Conservation (phyloP, 2,113 vertebrate genomes). For the Ceyx cyanopectus region DNA sequence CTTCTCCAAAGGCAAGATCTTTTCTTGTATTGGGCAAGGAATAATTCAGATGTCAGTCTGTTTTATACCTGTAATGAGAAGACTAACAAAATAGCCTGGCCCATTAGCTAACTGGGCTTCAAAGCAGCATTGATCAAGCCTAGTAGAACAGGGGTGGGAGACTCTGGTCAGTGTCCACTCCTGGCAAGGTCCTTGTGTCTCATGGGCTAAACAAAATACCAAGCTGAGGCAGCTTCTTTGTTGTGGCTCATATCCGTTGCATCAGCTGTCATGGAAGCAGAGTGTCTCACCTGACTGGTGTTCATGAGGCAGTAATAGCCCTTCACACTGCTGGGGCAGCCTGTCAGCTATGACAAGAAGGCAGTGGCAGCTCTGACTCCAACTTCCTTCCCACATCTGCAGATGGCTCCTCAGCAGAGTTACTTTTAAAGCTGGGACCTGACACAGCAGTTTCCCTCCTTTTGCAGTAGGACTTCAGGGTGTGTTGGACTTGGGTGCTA, state of each 20-base stretch:
- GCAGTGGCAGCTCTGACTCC: slow-evolving; percentile 7
- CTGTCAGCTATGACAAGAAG: background rate
- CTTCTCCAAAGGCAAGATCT: background rate
- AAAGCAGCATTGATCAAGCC: background rate
- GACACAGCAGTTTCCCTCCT: background rate
- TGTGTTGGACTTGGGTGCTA: background rate
- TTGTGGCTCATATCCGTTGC: background rate
- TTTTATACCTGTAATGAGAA: background rate
- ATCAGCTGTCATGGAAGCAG: background rate
- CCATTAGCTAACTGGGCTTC: background rate
- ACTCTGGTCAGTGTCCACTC: background rate
- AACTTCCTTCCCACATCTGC: background rate
- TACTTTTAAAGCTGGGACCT: background rate
- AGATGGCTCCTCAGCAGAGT: background rate
- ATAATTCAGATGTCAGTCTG: background rate
- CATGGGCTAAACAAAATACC: background rate
- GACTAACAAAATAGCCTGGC: background rate
- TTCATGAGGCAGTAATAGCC: background rate
- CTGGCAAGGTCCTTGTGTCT: background rate
- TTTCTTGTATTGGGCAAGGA: background rate
- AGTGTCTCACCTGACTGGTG: background rate
- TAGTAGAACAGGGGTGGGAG: background rate
- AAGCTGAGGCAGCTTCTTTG: background rate
- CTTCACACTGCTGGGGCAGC: background rate
- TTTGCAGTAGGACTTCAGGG: background rate